Evolutionary conservation across 2,888 invertebrate genomes (phyloP).

Genomic region (Drosophila stalkeri): DNA sequence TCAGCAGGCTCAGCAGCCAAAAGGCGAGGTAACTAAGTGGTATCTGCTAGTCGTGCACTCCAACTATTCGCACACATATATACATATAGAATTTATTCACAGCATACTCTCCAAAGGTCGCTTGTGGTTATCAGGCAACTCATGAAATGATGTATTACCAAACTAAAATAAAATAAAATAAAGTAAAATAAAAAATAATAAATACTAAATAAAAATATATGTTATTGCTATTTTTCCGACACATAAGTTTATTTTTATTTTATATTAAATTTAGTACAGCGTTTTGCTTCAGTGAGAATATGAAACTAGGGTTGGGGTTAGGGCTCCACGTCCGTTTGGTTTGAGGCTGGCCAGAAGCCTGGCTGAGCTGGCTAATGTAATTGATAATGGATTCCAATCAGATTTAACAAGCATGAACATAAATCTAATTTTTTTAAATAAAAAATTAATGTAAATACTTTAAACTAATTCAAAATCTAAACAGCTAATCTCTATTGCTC

Average conservation of each 20-base stretch:
- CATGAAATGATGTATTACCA: neutral
- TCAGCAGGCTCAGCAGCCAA: too few species aligned
- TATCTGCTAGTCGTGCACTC: neutral
- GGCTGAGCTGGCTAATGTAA: neutral
- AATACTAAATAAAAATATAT: neutral
- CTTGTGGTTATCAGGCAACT: slow-evolving; percentile 1
- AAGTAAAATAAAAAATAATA: neutral
- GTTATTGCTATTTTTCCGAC: neutral
- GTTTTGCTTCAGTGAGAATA: neutral
- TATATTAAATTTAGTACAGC: neutral
- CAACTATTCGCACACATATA: neutral
- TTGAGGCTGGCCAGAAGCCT: neutral
- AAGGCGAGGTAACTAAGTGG: neutral
- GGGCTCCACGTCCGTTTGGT: neutral
- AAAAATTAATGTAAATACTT: neutral
- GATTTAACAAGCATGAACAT: too few species aligned
- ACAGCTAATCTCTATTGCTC: neutral
- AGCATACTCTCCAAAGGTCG: neutral
- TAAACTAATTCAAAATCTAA: neutral
- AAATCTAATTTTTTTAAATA: too few species aligned
- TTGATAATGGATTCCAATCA: neutral
- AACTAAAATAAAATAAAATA: neutral
- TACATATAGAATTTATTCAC: neutral
- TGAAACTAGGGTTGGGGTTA: neutral
- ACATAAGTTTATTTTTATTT: neutral